Base-by-base conservation (phyloP, 1,140 invertebrate genomes). In the Venustaconcha ellipsiformis region DNA sequence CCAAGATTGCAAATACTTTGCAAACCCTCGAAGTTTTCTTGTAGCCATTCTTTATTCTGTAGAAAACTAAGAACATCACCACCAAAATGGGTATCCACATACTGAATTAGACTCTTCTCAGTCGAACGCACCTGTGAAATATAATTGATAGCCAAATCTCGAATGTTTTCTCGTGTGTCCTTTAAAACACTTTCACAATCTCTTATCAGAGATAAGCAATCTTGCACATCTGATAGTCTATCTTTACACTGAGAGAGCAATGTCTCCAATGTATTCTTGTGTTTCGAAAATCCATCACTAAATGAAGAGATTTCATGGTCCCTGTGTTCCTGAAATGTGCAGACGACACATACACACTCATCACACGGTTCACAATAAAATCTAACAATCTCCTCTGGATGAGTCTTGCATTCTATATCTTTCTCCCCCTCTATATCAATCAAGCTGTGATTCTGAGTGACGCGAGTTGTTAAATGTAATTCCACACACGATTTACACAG, bases 351-450 rank as follows among this genome's bases (percentile, higher is more conserved):
- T 18, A 90, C 83, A 69, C 88, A 89, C 20, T 78, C 81, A 62
- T 89, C 86, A 71, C 90, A 90, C 15, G 88, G 86, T 74, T 90
- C 88, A 74, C 90, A 90, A 80, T 88, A 90, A 78, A 88, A 90
- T 1, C 89, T 79, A 14, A 90, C 86, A 15, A 82, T 83, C 74
- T 90, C 90, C 20, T 87, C 88, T 0, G 82, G 80, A 74, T 90
- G 90, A 12, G 77, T 82, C 76, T 89, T 89, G 69, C 90, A 90
- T 67, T 88, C 83, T 18, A 90, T 87, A 67, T 89, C 87, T 72
- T 89, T 90, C 78, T 90, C 88, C 1, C 86, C 87, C 67, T 90
- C 85, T 13, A 90, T 70, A 68, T 90, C 89, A 79, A 89, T 90
- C 20, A 90, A 72, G 59, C 82, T 87, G 78, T 90, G 90, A 67